Conservation (phyloP, 2,888 invertebrate genomes). For the Machimus atricapillus region DNA sequence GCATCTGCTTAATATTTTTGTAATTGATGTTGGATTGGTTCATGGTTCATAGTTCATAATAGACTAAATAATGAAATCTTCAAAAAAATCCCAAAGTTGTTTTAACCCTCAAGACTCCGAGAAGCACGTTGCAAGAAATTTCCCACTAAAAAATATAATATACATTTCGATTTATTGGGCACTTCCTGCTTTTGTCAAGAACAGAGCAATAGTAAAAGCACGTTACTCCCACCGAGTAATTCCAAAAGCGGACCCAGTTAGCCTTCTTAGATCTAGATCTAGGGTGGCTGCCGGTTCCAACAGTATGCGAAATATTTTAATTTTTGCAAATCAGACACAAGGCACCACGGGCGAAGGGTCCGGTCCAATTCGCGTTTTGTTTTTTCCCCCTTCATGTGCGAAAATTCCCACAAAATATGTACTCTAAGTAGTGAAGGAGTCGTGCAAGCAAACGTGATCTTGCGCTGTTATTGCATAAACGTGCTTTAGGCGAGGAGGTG, state of each 20-base stretch:
- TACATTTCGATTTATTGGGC: not conserved
- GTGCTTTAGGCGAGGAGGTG: not conserved
- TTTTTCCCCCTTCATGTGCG: not conserved
- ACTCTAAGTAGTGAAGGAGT: not conserved
- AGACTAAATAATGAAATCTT: not conserved
- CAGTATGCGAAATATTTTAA: constrained; percentile 7
- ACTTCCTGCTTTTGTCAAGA: constrained; percentile 5
- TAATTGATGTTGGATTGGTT: not conserved
- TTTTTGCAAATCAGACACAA: not conserved
- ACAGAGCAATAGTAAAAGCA: not conserved
- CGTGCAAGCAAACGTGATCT: not conserved
- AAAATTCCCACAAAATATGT: not conserved
- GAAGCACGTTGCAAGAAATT: not conserved
- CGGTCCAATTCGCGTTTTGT: not conserved
- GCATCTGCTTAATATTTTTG: not conserved
- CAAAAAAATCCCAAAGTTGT: not conserved
- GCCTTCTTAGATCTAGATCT: not conserved
- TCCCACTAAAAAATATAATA: not conserved
- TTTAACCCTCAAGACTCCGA: not conserved
- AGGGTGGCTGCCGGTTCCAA: not conserved
- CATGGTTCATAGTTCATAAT: not conserved
- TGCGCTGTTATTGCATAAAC: constrained; percentile 4
- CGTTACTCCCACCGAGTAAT: not conserved
- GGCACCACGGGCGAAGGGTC: not conserved
- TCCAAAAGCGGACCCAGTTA: not conserved